Conservation (phyloP, 2,797 vertebrate genomes). For the Malacoctenus gilli region DNA sequence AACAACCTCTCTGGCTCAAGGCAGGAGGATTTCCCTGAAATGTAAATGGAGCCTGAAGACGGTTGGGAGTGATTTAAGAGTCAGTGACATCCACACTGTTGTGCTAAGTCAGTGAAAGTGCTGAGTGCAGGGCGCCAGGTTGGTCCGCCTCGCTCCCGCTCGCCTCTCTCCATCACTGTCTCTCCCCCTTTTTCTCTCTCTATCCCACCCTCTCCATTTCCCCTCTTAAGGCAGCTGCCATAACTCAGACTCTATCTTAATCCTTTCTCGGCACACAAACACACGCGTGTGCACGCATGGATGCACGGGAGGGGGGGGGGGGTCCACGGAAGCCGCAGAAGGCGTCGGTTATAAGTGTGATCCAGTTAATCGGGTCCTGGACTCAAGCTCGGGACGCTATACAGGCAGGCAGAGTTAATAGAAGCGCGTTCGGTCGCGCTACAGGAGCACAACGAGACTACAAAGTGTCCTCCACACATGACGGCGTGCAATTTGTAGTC, state of each 20-base stretch:
- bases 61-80: conserved; percentile 77
- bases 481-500: background rate
- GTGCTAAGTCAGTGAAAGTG: conserved; percentile 74
- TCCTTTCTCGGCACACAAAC: conserved; percentile 56
- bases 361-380: conserved; percentile 34
- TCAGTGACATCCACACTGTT: conserved; percentile 64
- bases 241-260: conserved; percentile 71
- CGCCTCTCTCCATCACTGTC: conserved; percentile 55
- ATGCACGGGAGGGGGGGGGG: background rate
- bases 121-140: conserved; percentile 66
- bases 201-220: conserved; percentile 52
- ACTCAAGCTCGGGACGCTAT: conserved; percentile 25
- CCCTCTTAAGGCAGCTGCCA: conserved; percentile 60
- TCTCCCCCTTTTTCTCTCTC: conserved; percentile 33
- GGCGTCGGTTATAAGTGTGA: conserved; percentile 32
- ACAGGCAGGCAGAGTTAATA: conserved; percentile 37
- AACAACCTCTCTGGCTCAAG: conserved; percentile 69
- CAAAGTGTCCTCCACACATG: background rate
- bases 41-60: conserved; percentile 69
- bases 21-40: conserved; percentile 72
- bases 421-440: conserved; percentile 19
- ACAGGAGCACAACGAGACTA: conserved; percentile 5
- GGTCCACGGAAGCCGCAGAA: conserved; percentile 36
- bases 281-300: background rate
- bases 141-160: conserved; percentile 42